A percentile compares a stretch with the other conserved stretches of the same genome.
These are phyloP conservation scores for Pterostichus madidus DNA, from an alignment of 2,888 invertebrate species.

Conservation along the genomic window DNA sequence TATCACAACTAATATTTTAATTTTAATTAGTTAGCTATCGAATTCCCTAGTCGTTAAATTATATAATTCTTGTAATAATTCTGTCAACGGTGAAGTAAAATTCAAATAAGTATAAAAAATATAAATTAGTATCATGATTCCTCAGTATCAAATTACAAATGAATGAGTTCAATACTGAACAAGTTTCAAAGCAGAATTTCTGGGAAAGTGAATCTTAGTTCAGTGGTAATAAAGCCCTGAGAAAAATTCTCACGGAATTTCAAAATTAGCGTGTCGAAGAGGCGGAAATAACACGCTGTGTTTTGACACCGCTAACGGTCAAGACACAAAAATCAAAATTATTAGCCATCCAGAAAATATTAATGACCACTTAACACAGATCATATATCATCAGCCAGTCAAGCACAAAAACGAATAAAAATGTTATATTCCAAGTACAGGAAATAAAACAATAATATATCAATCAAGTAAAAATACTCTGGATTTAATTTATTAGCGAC, in stretches of 20 bases:
- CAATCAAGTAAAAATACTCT: background rate
- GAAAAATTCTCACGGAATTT: conserved; percentile 42
- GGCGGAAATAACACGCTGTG: conserved; percentile 60
- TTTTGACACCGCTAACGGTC: conserved; percentile 49
- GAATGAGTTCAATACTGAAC: conserved; percentile 20
- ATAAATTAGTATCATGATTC: background rate
- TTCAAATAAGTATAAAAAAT: conserved; percentile 18
- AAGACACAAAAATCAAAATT: conserved; percentile 35
- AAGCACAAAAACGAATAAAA: conserved; percentile 13
- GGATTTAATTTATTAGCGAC: conserved; percentile 44
- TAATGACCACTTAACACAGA: conserved; percentile 38
- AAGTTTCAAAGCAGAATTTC: conserved; percentile 6
- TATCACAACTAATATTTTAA: no score
- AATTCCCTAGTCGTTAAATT: no score
- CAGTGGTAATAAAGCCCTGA: background rate
- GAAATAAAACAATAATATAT: conserved; percentile 13
- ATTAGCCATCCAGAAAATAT: conserved; percentile 53
- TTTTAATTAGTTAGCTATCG: no score
- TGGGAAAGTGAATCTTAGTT: conserved; percentile 4
- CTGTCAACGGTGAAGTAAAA: conserved; percentile 5
- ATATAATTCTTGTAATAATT: conserved; percentile 8
- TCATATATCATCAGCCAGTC: conserved; percentile 34
- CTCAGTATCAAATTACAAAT: conserved; percentile 27
- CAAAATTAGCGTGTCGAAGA: conserved; percentile 40
- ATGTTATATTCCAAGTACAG: background rate